phyloP scores from a whole-genome alignment of 2,113 vertebrate genomes.

The Syngnathus typhle region DNA sequence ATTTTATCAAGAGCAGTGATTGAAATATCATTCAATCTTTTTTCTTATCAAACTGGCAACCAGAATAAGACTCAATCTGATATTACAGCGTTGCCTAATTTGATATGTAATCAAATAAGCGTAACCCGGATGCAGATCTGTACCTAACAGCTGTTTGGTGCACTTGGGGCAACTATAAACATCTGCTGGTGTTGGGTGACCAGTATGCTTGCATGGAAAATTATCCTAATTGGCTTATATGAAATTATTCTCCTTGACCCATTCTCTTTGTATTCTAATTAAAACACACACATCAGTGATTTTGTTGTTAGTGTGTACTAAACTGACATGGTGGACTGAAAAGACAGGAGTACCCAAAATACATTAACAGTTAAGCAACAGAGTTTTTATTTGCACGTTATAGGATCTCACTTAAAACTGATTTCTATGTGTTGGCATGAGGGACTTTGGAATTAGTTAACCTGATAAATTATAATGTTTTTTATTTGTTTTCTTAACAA shows the following conservation, averaged over 20 bases:
- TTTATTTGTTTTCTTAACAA: not conserved
- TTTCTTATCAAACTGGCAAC: constrained; percentile 1
- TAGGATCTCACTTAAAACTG: not conserved
- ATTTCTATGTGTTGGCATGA: not conserved
- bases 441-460: not conserved
- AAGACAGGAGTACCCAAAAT: not conserved
- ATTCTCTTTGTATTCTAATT: constrained; percentile 34
- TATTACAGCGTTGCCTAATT: constrained; percentile 13
- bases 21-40: not conserved
- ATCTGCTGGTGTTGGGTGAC: constrained; percentile 43
- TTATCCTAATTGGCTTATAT: constrained; percentile 51
- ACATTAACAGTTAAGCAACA: not conserved
- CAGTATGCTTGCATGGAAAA: constrained; percentile 30
- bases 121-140: constrained; percentile 6
- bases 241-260: constrained; percentile 21
- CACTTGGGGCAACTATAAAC: constrained; percentile 39
- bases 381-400: not conserved
- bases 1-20: not conserved
- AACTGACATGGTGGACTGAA: not conserved
- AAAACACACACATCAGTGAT: constrained; percentile 25
- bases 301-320: not conserved
- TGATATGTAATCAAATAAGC: not conserved
- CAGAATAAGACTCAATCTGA: constrained; percentile 26
- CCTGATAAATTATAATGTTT: not conserved
- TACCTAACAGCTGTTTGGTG: constrained; percentile 44